These are phyloP conservation scores for Quadroppia sp. DNA, from an alignment of 2,888 invertebrate species.

Conservation along the genomic window DNA sequence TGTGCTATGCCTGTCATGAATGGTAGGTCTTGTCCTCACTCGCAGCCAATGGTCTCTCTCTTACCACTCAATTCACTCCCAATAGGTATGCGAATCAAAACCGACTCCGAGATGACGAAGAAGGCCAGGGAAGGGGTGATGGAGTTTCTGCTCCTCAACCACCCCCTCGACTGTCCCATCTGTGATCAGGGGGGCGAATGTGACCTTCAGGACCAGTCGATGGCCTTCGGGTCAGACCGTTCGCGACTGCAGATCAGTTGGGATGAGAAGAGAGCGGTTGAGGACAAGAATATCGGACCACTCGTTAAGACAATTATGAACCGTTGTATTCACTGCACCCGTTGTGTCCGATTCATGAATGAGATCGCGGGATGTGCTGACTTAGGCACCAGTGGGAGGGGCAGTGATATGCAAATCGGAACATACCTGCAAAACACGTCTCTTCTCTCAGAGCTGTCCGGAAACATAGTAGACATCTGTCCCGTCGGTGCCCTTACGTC, in stretches of 20 bases:
- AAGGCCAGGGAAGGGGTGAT: conserved; percentile 79
- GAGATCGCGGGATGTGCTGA: conserved; percentile 99
- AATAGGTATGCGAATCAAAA: conserved; percentile 75
- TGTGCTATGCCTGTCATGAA: conserved; percentile 99
- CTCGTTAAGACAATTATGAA: conserved; percentile 99
- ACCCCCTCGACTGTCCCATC: conserved; percentile 98
- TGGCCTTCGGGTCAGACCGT: conserved; percentile 91
- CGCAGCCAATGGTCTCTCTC: background rate
- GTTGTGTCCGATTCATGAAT: conserved; percentile 95
- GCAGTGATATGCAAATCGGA: conserved; percentile 96
- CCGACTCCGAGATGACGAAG: conserved; percentile 87
- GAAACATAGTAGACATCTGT: conserved; percentile 96
- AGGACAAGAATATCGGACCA: conserved; percentile 98
- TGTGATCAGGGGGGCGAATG: conserved; percentile 85
- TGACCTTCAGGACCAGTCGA: conserved; percentile 89
- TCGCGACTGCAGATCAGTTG: conserved; percentile 54
- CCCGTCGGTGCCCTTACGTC: conserved; percentile 98
- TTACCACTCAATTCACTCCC: background rate
- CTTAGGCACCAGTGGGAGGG: conserved; percentile 87
- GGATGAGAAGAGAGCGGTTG: conserved; percentile 75
- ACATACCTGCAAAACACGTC: conserved; percentile 99
- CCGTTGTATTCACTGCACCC: conserved; percentile 97
- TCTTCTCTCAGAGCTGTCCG: conserved; percentile 83
- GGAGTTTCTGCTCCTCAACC: conserved; percentile 98
- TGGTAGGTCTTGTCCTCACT: conserved; percentile 67